Evolutionary conservation across 35 echinoderm and acorn worm genomes (phyloP).

Genomic region (Strongylocentrotus purpuratus): DNA sequence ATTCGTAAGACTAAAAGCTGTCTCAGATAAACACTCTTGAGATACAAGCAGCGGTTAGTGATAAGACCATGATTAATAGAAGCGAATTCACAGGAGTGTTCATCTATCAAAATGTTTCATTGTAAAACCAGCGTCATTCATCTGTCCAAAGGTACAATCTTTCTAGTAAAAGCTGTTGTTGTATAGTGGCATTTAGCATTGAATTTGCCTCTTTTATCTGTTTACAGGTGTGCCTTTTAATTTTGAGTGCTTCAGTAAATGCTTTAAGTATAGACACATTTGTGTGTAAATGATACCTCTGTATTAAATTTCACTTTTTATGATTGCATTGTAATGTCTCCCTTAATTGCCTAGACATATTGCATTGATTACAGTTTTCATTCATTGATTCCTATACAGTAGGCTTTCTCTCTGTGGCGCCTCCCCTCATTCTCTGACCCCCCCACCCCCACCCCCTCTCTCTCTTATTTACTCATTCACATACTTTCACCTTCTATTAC

Average conservation of each 20-base stretch:
- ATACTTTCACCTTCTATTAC: background rate
- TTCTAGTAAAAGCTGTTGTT: background rate
- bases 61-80: constrained; percentile 13
- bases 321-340: too few relatives aligned
- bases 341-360: too few relatives aligned
- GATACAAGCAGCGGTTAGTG: background rate
- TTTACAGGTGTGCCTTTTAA: background rate
- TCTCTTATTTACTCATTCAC: too few relatives aligned
- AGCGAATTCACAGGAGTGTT: background rate
- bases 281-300: too few relatives aligned
- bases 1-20: background rate
- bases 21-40: background rate
- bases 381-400: too few relatives aligned
- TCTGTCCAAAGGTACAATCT: background rate
- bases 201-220: background rate
- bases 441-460: too few relatives aligned
- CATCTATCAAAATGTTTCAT: background rate
- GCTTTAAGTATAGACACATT: background rate
- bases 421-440: too few relatives aligned
- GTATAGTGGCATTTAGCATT: background rate
- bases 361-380: too few relatives aligned
- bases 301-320: too few relatives aligned
- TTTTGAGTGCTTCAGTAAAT: background rate
- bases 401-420: too few relatives aligned
- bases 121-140: background rate